Conservation (phyloP, 2,797 vertebrate genomes). For the Tauraco hartlaubi region DNA sequence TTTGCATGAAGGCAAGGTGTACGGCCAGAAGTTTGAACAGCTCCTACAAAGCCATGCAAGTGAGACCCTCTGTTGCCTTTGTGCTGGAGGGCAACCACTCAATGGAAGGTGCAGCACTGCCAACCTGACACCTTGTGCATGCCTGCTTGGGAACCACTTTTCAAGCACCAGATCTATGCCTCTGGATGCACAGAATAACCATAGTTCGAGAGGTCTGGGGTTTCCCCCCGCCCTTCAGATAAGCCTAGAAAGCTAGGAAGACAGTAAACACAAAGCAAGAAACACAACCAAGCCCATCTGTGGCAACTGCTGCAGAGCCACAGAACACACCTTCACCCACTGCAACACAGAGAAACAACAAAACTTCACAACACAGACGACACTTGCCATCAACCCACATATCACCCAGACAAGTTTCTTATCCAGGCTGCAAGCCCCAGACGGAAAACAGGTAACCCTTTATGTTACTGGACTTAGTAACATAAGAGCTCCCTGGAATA, state of each 20-base stretch:
- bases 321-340: not conserved
- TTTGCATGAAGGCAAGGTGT: not conserved
- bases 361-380: not conserved
- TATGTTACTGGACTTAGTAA: not conserved
- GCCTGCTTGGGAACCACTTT: not conserved
- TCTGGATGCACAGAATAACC: not conserved
- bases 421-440: not conserved
- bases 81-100: not conserved
- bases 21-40: not conserved
- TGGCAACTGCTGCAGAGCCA: not conserved
- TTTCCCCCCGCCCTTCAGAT: not conserved
- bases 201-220: accelerated
- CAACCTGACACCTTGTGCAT: accelerated
- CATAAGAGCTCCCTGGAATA: not conserved
- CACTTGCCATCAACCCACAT: not conserved
- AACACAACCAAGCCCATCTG: not conserved
- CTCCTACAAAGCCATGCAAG: accelerated
- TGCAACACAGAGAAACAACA: not conserved
- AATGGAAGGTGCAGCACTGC: not conserved
- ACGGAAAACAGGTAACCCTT: not conserved
- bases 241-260: not conserved
- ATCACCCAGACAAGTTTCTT: not conserved
- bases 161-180: not conserved
- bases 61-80: not conserved
- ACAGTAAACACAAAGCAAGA: not conserved